Base-by-base conservation (phyloP, 2,797 vertebrate genomes). In the Brachymystax lenok region DNA sequence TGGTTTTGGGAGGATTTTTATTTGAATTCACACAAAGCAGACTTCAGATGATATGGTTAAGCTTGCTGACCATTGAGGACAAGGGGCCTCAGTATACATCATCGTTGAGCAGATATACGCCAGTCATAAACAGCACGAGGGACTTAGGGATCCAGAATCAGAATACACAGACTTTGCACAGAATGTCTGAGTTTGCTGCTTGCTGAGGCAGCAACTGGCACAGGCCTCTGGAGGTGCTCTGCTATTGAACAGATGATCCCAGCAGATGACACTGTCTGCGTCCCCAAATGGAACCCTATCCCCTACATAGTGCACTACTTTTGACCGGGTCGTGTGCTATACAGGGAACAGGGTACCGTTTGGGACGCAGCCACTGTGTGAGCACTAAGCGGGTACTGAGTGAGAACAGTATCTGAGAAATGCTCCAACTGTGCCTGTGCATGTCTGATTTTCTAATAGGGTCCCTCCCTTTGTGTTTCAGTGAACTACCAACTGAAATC, bases 181-280 rank as follows among this genome's bases (percentile, higher is more conserved):
- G 21, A 79, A 77, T 21, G 8, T 21, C 16, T 13, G 40, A 51
- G 40, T 70, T 40, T 7, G 10, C 19, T 79, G 80, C 30, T 70
- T 69, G 51, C 75, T 71, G 52, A 52, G 13, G 52, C 74, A 77
- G 77, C 61, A 35, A 72, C 46, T 59, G 21, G 64, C 80, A 51
- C 54, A 67, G 73, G 52, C 77, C 79, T 83, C 75, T 68, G 27
- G 75, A 80, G 82, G 75, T 59, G 70, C 82, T 24, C 13, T 67
- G 35, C 27, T 67, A n/a, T 46, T 70, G 7, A 70, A 54, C 66
- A 76, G 67, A 67, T 76, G 67, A 70, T 46, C 74, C 64, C 5
- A 30, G 61, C 33, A 40, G n/a, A 74, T 24, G 69, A 70, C 33
- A 24, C 16, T 21, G 5, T 3, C 27, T 28, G 27, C 27, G 0